Evolutionary conservation across 2,888 invertebrate genomes (phyloP), one percentile per base, ranked within the genome.

Genomic region (Drosophila parthenogenetica): DNA sequence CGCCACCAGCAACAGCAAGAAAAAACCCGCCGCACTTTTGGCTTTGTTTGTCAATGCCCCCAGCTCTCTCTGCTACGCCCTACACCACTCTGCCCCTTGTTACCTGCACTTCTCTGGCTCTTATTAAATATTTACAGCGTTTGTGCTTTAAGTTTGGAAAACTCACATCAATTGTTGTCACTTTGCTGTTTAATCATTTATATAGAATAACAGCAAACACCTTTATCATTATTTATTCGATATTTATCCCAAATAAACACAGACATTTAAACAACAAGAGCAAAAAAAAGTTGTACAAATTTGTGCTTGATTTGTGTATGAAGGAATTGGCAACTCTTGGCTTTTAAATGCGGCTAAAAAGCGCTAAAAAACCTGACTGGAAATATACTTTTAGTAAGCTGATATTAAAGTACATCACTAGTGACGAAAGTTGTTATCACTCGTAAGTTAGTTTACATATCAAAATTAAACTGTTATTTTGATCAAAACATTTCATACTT

Each of bases 101-200:
- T 64, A 51, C 46, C 54, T 82, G 69, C 77, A 60, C 65, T 76
- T 69, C 55, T 48, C 70, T 69, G 73, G 65, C 51, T 63, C 80
- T 88, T 79, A 83, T 88, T 83, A 87, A 85, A 85, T 88, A 89
- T 89, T 85, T 83, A 84, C 79, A 77, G 65, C 71, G 8, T 73
- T 70, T 71, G 16, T 69, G 65, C 74, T 48, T 25, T 39, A 71
- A 78, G 69, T 83, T 88, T 77, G 61, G 73, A 65, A 29, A 29
- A 29, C 2, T 29, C 29, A 29, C 84, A 86, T 87, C 84, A 89
- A 89, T 85, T 85, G 85, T 87, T 85, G 85, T 87, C 89, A 85
- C 87, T 88, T 29, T 80, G 72, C 81, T 74, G 80, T 86, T 88
- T 75, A 88, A 88, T 85, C 83, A 85, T 85, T 86, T 74, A 84